Percentiles rank a stretch among this genome's conserved stretches.
Evolutionary conservation across 1,140 invertebrate species (phyloP).

Genomic region (Steinernema khuongi): DNA sequence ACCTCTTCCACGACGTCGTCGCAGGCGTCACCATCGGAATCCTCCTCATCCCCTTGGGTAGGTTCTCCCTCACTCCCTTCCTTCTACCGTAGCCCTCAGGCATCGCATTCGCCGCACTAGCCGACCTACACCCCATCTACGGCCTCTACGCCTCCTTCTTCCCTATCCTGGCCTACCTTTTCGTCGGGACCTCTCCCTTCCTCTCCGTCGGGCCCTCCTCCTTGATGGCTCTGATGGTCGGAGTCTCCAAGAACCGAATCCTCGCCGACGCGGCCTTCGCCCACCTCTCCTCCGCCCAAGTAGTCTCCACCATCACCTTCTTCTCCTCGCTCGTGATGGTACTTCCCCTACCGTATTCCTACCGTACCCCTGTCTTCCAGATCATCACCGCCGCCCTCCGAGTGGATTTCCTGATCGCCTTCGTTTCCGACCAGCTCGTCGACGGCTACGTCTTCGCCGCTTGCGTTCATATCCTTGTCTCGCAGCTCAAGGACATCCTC

Average conservation of each 20-base stretch:
- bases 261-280: background rate
- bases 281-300: background rate
- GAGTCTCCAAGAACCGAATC: conserved; percentile 5
- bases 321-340: background rate
- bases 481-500: conserved; percentile 6
- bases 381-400: background rate
- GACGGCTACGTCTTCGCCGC: conserved; percentile 13
- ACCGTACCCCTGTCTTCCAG: background rate
- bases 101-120: conserved; percentile 60
- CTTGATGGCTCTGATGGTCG: background rate
- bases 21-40: conserved; percentile 6
- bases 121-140: conserved; percentile 59
- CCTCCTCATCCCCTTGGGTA: background rate
- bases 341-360: background rate
- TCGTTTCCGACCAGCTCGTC: background rate
- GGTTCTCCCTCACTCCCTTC: background rate
- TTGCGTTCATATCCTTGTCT: background rate
- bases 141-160: conserved; percentile 61
- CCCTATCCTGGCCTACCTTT: conserved; percentile 60
- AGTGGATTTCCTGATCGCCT: background rate
- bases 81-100: conserved; percentile 35
- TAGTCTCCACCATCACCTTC: conserved; percentile 8
- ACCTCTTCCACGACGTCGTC: conserved; percentile 50
- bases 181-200: conserved; percentile 60
- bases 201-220: conserved; percentile 18